These are phyloP conservation scores for Palythoa heliodiscus DNA, from an alignment of 92 coral and sea anemone species.

Conservation along the genomic window DNA sequence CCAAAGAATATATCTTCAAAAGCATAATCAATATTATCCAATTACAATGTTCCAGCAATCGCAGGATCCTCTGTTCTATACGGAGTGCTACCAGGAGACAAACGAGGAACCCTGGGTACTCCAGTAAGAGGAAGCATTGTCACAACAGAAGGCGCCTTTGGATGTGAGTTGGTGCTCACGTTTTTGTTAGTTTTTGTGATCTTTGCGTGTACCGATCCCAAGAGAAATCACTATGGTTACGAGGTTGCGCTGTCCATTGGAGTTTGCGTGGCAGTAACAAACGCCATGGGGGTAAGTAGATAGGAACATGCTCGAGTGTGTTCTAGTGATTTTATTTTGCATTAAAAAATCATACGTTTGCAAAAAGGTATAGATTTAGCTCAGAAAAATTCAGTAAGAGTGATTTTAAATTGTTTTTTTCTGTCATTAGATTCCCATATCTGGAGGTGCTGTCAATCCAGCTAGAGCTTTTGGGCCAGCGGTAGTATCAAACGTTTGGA, in stretches of 20 bases:
- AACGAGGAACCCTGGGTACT: constrained; percentile 86
- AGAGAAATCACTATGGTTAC: constrained; percentile 29
- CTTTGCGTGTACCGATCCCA: constrained; percentile 23
- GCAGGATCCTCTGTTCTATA: constrained; percentile 86
- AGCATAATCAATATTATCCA: too few relatives aligned
- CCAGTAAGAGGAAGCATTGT: constrained; percentile 75
- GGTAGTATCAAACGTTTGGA: constrained; percentile 28
- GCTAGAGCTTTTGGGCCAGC: constrained; percentile 36
- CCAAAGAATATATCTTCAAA: too few relatives aligned
- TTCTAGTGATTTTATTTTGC: too few relatives aligned
- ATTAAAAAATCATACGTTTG: too few relatives aligned
- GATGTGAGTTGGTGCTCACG: constrained; percentile 15
- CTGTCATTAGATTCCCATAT: constrained; percentile 14
- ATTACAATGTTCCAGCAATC: constrained; percentile 58
- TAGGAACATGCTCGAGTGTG: not conserved
- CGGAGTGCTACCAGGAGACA: constrained; percentile 70
- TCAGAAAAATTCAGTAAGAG: too few relatives aligned
- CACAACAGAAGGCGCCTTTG: constrained; percentile 63
- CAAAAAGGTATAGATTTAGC: too few relatives aligned
- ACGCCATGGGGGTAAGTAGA: constrained; percentile 15
- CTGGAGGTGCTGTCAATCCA: constrained; percentile 31
- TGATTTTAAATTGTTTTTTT: not conserved
- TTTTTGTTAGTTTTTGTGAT: constrained; percentile 19
- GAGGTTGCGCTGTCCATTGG: constrained; percentile 29
- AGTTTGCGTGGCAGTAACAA: constrained; percentile 17